Percentiles rank a stretch among this genome's conserved stretches.
phyloP scores from a whole-genome alignment of 2,888 invertebrate genomes.

The Erpobdella octoculata region DNA sequence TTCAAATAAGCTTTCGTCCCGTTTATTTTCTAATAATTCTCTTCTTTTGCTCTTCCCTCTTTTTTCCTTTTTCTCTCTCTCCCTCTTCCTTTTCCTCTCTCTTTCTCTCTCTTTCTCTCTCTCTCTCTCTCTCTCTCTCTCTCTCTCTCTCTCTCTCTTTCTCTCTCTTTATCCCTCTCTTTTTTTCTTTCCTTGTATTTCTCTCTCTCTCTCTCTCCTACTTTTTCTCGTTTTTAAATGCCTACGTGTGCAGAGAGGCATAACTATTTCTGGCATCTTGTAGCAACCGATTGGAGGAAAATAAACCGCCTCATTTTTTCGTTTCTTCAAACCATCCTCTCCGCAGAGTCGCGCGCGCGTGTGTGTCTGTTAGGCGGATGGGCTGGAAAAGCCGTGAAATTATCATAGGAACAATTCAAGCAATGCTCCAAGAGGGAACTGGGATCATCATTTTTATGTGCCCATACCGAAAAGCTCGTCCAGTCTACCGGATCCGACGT shows the following conservation, averaged over 20 bases:
- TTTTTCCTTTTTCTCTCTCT: background rate
- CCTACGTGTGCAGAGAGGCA: background rate
- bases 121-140: background rate
- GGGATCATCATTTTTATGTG: no score
- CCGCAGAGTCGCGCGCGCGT: no score
- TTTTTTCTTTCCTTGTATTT: background rate
- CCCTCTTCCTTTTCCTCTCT: background rate
- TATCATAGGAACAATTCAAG: no score
- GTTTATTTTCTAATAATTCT: no score
- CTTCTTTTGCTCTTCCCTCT: no score
- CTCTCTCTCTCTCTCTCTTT: background rate
- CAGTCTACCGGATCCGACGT: no score
- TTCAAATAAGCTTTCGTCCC: no score
- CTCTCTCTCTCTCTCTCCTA: background rate
- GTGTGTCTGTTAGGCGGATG: no score
- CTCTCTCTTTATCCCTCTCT: background rate
- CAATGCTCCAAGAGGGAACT: no score
- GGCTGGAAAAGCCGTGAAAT: no score
- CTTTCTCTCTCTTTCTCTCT: constrained; percentile 3
- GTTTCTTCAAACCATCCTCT: background rate
- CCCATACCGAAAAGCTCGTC: no score
- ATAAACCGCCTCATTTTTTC: constrained; percentile 1
- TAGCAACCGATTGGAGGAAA: background rate
- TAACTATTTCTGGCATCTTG: constrained; percentile 6
- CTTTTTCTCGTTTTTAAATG: background rate